These are phyloP conservation scores for Pachliopta kotzebuea DNA, from an alignment of 2,888 invertebrate genomes.

Conservation along the genomic window DNA sequence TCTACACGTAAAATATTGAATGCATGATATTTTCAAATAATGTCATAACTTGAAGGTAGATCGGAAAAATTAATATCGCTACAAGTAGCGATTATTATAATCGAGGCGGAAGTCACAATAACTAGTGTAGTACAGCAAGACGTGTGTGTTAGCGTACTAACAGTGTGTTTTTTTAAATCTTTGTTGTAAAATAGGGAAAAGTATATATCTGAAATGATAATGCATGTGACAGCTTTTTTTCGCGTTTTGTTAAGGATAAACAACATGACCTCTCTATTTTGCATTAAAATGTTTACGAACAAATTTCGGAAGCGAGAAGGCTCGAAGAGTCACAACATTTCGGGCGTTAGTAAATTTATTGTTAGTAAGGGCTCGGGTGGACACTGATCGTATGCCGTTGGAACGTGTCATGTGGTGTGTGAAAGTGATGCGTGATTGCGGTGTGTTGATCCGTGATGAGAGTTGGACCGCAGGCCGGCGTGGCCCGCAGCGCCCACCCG, in stretches of 20 bases:
- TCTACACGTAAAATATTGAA: constrained; percentile 17
- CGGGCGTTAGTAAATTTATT: constrained; percentile 52
- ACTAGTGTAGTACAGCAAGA: background rate
- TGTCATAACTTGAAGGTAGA: constrained; percentile 3
- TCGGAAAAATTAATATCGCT: background rate
- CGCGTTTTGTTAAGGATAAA: constrained; percentile 57
- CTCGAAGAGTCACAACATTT: constrained; percentile 37
- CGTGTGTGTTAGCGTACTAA: constrained; percentile 16
- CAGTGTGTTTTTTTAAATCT: constrained; percentile 25
- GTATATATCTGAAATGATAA: constrained; percentile 49
- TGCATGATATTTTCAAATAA: constrained; percentile 30
- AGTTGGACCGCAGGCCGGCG: constrained; percentile 45
- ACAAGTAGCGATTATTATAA: background rate
- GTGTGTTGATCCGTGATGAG: constrained; percentile 30
- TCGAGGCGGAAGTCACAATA: constrained; percentile 25
- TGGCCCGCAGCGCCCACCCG: constrained; percentile 60
- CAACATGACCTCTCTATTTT: constrained; percentile 65
- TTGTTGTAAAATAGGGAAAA: constrained; percentile 30
- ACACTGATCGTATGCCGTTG: constrained; percentile 54
- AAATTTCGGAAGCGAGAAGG: constrained; percentile 47
- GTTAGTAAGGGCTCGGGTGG: constrained; percentile 61
- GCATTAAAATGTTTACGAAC: constrained; percentile 56
- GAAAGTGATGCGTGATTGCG: constrained; percentile 18
- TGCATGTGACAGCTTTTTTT: constrained; percentile 65
- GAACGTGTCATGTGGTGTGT: constrained; percentile 46